Base-by-base conservation (phyloP, 2,888 invertebrate species). In the Acleris literana region DNA sequence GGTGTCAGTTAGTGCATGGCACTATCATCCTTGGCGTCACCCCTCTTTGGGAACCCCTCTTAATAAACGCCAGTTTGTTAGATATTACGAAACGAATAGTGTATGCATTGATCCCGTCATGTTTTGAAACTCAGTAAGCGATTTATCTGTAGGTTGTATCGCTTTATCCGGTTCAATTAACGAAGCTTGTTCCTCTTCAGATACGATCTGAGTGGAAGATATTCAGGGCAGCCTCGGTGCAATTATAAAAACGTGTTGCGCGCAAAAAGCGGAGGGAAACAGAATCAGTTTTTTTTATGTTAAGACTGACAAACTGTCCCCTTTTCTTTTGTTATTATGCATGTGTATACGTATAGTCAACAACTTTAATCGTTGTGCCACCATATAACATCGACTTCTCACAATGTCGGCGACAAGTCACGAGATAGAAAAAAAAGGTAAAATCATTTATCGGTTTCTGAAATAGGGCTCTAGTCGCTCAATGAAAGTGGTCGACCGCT, bases 1-100 rank as follows among this genome's bases (percentile, higher is more conserved):
- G 70, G 89, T 90, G 72, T 88, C 91, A 78, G 86, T 84, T 77
- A 80, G 84, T 70, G 73, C 76, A 76, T 68, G 70, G 84, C 75
- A 87, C 90, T 70, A 46, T 49, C 58, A 59, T 64, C 57, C 57
- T 66, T 56, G 39, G 68, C 77, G 75, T 76, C 82, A 77, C 86
- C 88, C 87, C 79, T 80, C 73, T 77, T 79, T 76, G 13, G 11
- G 65, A 67, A 66, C 74, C 75, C 76, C 72, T 81, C 64, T 74
- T 76, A 76, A 79, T 57, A 76, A 71, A 69, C 72, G 67, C 70
- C 73, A 72, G 74, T 72, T 70, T 69, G 63, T 69, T 70, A 68
- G 69, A 68, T 72, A 55, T 52, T 65, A 60, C 55, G 20, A 52
- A 65, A 65, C 44, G n/a, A 22, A 46, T 65, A 25, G 51, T 51